Percentiles rank a stretch among this genome's conserved stretches.
Conservation (phyloP, 1,140 invertebrate genomes). For the Macrotrachela quadricornifera region DNA sequence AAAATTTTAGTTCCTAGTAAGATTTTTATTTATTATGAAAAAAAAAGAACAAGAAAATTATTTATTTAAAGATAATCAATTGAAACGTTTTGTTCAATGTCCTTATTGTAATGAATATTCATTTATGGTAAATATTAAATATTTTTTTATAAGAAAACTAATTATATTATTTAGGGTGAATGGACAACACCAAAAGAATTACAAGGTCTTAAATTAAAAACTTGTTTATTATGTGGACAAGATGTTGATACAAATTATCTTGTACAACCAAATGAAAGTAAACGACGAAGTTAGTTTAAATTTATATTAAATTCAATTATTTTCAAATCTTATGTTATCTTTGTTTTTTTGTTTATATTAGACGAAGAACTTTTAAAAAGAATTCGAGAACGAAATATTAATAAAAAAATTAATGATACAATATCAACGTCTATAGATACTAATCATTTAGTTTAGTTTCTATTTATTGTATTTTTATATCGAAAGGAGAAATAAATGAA, state of each 20-base stretch:
- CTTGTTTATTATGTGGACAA: slow-evolving; percentile 13
- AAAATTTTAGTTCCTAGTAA: neutral
- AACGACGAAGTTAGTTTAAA: slow-evolving; percentile 6
- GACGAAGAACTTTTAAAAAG: too few relatives aligned
- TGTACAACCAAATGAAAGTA: slow-evolving; percentile 17
- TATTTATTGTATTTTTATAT: too few relatives aligned
- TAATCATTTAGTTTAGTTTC: too few relatives aligned
- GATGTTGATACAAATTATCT: slow-evolving; percentile 14
- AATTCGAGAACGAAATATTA: too few relatives aligned
- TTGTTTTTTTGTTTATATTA: too few relatives aligned
- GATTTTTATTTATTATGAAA: too few relatives aligned
- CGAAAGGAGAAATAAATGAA: too few relatives aligned
- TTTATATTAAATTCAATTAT: too few relatives aligned
- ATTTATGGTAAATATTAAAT: slow-evolving; percentile 9
- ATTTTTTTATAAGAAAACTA: too few relatives aligned
- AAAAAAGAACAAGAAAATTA: neutral
- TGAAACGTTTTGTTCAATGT: slow-evolving; percentile 15
- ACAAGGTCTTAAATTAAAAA: slow-evolving; percentile 12
- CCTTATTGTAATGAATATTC: slow-evolving; percentile 13
- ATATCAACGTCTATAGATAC: too few relatives aligned
- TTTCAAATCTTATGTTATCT: too few relatives aligned
- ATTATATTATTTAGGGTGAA: slow-evolving; percentile 11
- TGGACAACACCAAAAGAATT: slow-evolving; percentile 20
- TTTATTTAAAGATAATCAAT: slow-evolving; percentile 12
- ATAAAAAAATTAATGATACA: too few relatives aligned